A percentile compares a stretch with the other conserved stretches of the same genome.
Evolutionary conservation across 53 echinoderm and acorn worm species (phyloP).

Genomic region (Glandiceps talaboti): DNA sequence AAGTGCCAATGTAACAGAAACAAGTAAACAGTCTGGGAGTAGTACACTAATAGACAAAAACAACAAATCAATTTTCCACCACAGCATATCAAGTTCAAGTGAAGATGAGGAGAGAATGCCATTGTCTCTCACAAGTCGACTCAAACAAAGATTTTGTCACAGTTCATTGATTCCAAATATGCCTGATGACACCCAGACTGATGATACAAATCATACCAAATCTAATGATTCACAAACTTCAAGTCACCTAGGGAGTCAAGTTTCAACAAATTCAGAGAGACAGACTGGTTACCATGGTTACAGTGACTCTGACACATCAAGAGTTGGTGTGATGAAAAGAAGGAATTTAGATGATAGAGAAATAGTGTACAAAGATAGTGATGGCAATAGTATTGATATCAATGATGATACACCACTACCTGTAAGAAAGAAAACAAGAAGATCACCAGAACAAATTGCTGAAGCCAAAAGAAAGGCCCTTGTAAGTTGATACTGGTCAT

Average conservation of each 20-base stretch:
- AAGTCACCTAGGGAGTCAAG: background rate
- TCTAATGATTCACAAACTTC: background rate
- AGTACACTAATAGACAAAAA: too few relatives aligned
- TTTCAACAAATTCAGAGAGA: background rate
- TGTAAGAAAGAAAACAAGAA: slow-evolving; percentile 13
- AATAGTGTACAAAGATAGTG: background rate
- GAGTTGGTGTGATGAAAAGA: background rate
- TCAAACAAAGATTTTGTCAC: background rate
- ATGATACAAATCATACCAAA: background rate
- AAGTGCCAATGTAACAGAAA: too few relatives aligned
- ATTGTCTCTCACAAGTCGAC: background rate
- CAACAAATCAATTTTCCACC: too few relatives aligned
- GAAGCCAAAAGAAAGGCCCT: slow-evolving; percentile 42
- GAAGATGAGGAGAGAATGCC: background rate
- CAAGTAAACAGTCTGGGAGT: too few relatives aligned
- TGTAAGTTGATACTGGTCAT: too few relatives aligned
- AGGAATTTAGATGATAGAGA: slow-evolving; percentile 1
- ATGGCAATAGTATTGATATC: too few relatives aligned
- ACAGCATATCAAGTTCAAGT: background rate
- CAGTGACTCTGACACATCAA: background rate
- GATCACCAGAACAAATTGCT: slow-evolving; percentile 66
- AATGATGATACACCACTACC: background rate
- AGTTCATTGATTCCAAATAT: too few relatives aligned
- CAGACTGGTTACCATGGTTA: background rate
- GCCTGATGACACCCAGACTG: too few relatives aligned